Evolutionary conservation across 1,140 invertebrate species (phyloP).

Genomic region (Chironomus striatipennis): DNA sequence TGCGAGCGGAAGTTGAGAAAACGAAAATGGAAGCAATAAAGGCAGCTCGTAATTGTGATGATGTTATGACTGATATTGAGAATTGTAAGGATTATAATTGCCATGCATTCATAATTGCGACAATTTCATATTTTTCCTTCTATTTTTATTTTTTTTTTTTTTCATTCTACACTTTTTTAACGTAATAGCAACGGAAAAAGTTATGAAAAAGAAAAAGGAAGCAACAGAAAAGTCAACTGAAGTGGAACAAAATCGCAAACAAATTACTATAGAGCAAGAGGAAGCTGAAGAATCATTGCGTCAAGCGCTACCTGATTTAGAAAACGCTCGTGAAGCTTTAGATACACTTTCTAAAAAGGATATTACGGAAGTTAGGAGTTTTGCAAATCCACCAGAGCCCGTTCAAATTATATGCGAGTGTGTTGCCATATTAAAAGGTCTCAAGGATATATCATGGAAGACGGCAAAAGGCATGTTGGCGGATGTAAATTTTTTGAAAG

Average conservation of each 20-base stretch:
- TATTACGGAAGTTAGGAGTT: conserved; percentile 79
- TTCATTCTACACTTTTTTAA: neutral
- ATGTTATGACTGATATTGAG: conserved; percentile 56
- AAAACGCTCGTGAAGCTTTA: conserved; percentile 67
- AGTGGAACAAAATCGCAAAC: conserved; percentile 66
- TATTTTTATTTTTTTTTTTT: too few relatives aligned
- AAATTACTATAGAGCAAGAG: conserved; percentile 67
- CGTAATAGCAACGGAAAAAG: conserved; percentile 51
- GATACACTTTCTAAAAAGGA: conserved; percentile 76
- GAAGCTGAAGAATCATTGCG: conserved; percentile 71
- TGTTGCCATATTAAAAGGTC: conserved; percentile 69
- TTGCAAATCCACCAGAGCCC: conserved; percentile 79
- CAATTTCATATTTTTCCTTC: neutral
- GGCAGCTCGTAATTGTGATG: conserved; percentile 65
- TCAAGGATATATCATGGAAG: conserved; percentile 83
- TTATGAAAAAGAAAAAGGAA: conserved; percentile 63
- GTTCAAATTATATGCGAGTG: conserved; percentile 83
- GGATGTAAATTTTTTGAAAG: conserved; percentile 72
- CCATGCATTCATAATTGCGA: neutral
- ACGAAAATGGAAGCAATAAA: conserved; percentile 44
- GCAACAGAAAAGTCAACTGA: conserved; percentile 67
- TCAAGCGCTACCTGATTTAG: conserved; percentile 70
- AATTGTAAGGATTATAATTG: conserved; percentile 25
- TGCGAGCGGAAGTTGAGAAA: conserved; percentile 36
- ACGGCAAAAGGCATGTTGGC: conserved; percentile 83